Conservation (phyloP, 2,888 invertebrate species). For the Platycheirus albimanus region DNA sequence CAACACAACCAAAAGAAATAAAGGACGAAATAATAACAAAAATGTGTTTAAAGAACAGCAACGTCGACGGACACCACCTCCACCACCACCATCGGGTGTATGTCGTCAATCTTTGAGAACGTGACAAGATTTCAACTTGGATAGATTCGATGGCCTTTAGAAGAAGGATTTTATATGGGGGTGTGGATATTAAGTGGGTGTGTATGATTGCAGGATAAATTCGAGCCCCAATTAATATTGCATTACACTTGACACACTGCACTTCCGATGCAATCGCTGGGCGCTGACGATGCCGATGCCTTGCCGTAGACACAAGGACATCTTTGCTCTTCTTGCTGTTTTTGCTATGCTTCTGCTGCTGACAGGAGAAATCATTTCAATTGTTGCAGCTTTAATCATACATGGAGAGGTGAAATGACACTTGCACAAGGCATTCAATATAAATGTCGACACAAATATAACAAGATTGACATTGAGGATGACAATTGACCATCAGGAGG, state of each 20-base stretch:
- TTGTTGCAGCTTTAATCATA: slow-evolving; percentile 50
- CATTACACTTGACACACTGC: slow-evolving; percentile 57
- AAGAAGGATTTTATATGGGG: slow-evolving; percentile 18
- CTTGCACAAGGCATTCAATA: slow-evolving; percentile 8
- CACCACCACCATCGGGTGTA: not conserved
- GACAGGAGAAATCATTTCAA: slow-evolving; percentile 46
- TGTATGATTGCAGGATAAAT: slow-evolving; percentile 41
- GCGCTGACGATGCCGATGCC: too few species aligned
- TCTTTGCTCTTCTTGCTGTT: slow-evolving; percentile 6
- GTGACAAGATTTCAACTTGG: slow-evolving; percentile 58
- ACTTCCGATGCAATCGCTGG: slow-evolving; percentile 29
- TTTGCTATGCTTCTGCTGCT: too few species aligned
- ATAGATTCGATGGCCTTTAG: slow-evolving; percentile 52
- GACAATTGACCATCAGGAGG: slow-evolving; percentile 23
- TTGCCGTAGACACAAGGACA: slow-evolving; percentile 36
- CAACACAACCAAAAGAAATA: not conserved
- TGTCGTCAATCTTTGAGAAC: slow-evolving; percentile 30
- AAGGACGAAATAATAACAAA: slow-evolving; percentile 12
- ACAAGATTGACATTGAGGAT: slow-evolving; percentile 31
- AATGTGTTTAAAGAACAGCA: slow-evolving; percentile 9
- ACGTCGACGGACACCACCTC: slow-evolving; percentile 20
- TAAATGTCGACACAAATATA: not conserved
- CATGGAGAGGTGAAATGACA: slow-evolving; percentile 27
- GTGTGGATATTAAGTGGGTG: slow-evolving; percentile 20
- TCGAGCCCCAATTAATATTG: slow-evolving; percentile 61